phyloP scores from a whole-genome alignment of 1,140 invertebrate species.

The Cydia strobilella region DNA sequence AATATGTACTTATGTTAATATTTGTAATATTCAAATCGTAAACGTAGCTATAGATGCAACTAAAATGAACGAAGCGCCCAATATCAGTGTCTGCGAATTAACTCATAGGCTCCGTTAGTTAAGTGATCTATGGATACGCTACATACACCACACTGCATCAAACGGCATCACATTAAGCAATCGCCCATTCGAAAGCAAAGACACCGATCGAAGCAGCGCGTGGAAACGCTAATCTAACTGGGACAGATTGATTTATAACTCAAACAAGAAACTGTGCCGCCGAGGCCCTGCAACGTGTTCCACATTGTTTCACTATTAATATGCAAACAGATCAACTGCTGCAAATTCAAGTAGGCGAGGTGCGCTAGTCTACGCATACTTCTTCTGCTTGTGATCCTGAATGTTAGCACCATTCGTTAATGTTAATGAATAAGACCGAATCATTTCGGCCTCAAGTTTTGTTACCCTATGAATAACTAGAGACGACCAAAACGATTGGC shows the following conservation, averaged over 20 bases:
- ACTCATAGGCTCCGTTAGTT: neutral
- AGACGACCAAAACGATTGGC: constrained; percentile 70
- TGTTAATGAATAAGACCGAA: constrained; percentile 48
- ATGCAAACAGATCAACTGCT: constrained; percentile 52
- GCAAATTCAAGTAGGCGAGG: constrained; percentile 18
- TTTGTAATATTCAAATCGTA: too few relatives aligned
- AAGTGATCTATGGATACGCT: neutral
- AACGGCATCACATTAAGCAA: constrained; percentile 60
- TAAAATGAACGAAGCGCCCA: too few relatives aligned
- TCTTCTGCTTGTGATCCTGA: constrained; percentile 3
- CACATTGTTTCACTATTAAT: constrained; percentile 69
- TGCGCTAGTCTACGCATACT: neutral
- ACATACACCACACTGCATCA: constrained; percentile 34
- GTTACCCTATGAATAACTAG: constrained; percentile 68
- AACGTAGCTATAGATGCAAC: too few relatives aligned
- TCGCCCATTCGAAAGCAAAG: constrained; percentile 62
- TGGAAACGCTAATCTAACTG: constrained; percentile 70
- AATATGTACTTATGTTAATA: too few relatives aligned
- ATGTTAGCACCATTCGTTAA: constrained; percentile 31
- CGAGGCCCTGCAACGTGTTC: constrained; percentile 66
- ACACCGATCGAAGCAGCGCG: constrained; percentile 55
- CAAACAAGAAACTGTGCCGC: constrained; percentile 72
- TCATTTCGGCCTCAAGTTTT: constrained; percentile 61
- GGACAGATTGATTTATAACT: constrained; percentile 73
- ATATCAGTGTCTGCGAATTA: neutral